Base-by-base conservation (phyloP, 2,888 invertebrate species). In the Macrosiphum euphorbiae region DNA sequence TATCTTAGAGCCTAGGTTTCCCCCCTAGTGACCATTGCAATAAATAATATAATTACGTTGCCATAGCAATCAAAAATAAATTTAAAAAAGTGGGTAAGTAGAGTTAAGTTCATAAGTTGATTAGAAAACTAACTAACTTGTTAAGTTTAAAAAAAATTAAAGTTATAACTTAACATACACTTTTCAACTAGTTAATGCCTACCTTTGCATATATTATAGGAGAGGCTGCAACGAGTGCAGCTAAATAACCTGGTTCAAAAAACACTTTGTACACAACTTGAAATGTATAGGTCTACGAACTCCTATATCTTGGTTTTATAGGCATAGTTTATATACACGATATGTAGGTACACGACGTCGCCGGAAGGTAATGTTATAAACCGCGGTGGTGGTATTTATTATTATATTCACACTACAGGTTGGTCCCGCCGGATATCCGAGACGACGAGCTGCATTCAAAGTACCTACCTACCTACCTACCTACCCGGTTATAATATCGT, bases 351-450 rank as follows among this genome's bases (percentile, higher is more conserved):
- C 20, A 78, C 20, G 20, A 35, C 35, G 35, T 78, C 78, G 8
- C 35, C 35, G 78, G 20, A 35, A 78, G 78, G 35, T 78, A 78
- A 78, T 35, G 20, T 35, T 78, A 78, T 78, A 78, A 78, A 78
- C 78, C 20, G 20, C 78, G 78, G 35, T 35, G 35, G 78, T 20
- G 78, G 78, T 78, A 78, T 78, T 78, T 78, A 78, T 78, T 78
- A 78, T 78, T 78, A 78, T 78, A 35, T 78, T 44, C 85, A 35
- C 91, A 50, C 93, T 58, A 61, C 93, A 90, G 90, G 90, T 93
- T 61, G 89, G 85, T 85, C 85, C 93, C 93, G 44, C 35, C 44
- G 93, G 93, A 85, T 85, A 93, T 90, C 85, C 58, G 50, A 92
- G 92, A 47, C 44, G 92, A 90, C 50, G 78, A 78, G 78, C 58